phyloP scores from a whole-genome alignment of 2,797 vertebrate species.

The Chaunax sp. region DNA sequence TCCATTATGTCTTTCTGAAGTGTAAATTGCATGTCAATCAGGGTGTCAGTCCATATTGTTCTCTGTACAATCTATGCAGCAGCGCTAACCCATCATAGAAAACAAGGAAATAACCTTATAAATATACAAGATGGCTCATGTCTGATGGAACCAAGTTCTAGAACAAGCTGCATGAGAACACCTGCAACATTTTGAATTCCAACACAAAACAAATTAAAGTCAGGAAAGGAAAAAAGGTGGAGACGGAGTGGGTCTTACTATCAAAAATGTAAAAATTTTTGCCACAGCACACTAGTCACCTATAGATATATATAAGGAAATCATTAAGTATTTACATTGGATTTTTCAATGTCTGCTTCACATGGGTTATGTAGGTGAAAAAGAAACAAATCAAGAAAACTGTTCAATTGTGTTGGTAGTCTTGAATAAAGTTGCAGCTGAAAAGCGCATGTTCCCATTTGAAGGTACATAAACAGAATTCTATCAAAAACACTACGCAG shows the following conservation, averaged over 20 bases:
- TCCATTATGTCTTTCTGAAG: slow-evolving; percentile 70
- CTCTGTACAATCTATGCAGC: slow-evolving; percentile 76
- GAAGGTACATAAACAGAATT: slow-evolving; percentile 63
- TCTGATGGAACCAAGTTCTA: slow-evolving; percentile 62
- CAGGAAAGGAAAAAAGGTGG: slow-evolving; percentile 47
- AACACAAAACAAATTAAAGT: slow-evolving; percentile 67
- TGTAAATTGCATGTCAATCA: slow-evolving; percentile 68
- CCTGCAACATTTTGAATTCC: slow-evolving; percentile 67
- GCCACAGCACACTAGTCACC: slow-evolving; percentile 84
- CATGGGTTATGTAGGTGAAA: slow-evolving; percentile 63
- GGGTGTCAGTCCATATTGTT: slow-evolving; percentile 71
- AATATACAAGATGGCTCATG: slow-evolving; percentile 75
- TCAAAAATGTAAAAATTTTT: slow-evolving; percentile 79
- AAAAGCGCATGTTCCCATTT: slow-evolving; percentile 66
- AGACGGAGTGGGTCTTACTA: slow-evolving; percentile 78
- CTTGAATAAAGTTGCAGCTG: slow-evolving; percentile 71
- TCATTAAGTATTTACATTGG: slow-evolving; percentile 83
- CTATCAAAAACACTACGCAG: slow-evolving; percentile 50
- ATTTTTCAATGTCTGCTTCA: slow-evolving; percentile 72
- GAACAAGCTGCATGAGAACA: slow-evolving; percentile 63
- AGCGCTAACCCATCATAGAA: slow-evolving; percentile 61
- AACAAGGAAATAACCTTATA: slow-evolving; percentile 70
- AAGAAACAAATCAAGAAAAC: slow-evolving; percentile 57
- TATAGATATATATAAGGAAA: slow-evolving; percentile 86
- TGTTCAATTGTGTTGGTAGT: slow-evolving; percentile 65